These are phyloP conservation scores for Reticulitermes speratus DNA, from an alignment of 1,140 invertebrate species.

Conservation along the genomic window DNA sequence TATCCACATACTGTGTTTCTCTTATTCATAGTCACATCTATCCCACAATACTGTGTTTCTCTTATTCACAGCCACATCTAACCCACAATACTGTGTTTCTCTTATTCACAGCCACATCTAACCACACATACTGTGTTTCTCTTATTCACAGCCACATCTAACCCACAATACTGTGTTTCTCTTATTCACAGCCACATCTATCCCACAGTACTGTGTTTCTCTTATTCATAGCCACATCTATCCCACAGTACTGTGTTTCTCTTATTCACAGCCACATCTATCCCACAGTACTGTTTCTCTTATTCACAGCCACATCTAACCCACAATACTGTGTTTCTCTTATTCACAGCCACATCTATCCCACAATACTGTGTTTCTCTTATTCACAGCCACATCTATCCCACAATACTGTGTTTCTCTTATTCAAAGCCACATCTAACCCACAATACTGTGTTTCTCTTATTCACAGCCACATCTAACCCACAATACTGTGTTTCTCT, in stretches of 20 bases:
- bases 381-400: constrained; percentile 82
- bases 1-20: too few species aligned
- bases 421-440: constrained; percentile 82
- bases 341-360: constrained; percentile 82
- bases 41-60: constrained; percentile 74
- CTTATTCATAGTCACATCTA: constrained; percentile 76
- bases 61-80: constrained; percentile 76
- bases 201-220: constrained; percentile 65
- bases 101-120: constrained; percentile 76
- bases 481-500: constrained; percentile 67
- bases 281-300: constrained; percentile 61
- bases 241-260: constrained; percentile 65
- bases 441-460: constrained; percentile 67
- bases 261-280: constrained; percentile 76
- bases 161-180: constrained; percentile 74
- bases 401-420: constrained; percentile 67
- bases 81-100: constrained; percentile 74
- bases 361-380: constrained; percentile 67
- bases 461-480: constrained; percentile 82
- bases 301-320: constrained; percentile 82
- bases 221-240: constrained; percentile 76
- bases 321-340: constrained; percentile 67
- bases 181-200: constrained; percentile 76
- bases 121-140: constrained; percentile 61
- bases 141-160: constrained; percentile 76